phyloP scores from a whole-genome alignment of 2,797 vertebrate genomes.

The Naso thynnoides region DNA sequence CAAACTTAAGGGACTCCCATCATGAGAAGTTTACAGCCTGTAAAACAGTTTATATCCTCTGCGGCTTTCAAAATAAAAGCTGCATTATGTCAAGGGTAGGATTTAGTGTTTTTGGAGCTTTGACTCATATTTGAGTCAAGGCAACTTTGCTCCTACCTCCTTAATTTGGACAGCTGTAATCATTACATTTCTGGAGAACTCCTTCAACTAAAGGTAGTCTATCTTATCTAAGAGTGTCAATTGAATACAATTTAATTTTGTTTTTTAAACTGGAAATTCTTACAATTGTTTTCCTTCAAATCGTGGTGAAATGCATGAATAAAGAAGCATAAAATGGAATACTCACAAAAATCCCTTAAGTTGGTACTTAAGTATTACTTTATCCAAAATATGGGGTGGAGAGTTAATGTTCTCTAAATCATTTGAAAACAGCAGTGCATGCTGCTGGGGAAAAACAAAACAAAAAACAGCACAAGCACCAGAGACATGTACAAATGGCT shows the following conservation, averaged over 20 bases:
- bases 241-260: no score
- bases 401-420: not conserved
- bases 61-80: not conserved
- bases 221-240: no score
- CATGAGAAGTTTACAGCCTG: not conserved
- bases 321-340: not conserved
- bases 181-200: not conserved
- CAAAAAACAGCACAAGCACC: conserved; percentile 36
- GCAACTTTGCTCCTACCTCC: not conserved
- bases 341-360: no score
- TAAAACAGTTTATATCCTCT: not conserved
- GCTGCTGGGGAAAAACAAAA: conserved; percentile 16
- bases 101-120: not conserved
- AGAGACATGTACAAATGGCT: conserved; percentile 72
- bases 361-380: not conserved
- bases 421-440: not conserved
- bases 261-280: not conserved
- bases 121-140: not conserved
- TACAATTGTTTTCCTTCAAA: not conserved
- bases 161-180: not conserved
- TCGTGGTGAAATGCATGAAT: not conserved
- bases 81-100: not conserved
- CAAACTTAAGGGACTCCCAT: no score
- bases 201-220: not conserved
- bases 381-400: not conserved